Conservation (phyloP, 2,888 invertebrate genomes). For the Cephus spinipes region DNA sequence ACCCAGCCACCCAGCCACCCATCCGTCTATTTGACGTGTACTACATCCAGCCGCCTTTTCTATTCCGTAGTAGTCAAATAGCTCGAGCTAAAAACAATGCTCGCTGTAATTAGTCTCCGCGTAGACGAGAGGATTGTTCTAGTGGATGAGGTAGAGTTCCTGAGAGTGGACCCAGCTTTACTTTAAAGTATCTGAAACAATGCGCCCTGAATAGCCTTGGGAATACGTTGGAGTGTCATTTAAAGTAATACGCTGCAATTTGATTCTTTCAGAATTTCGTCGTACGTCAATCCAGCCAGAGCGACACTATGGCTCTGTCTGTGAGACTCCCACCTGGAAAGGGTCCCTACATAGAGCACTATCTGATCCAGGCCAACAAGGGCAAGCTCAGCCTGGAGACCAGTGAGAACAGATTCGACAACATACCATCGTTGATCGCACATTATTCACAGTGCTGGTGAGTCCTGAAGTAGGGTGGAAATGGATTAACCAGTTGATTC, state of each 20-base stretch:
- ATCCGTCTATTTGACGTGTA: neutral
- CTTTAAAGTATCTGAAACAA: neutral
- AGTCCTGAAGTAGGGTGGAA: constrained; percentile 47
- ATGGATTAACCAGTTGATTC: neutral
- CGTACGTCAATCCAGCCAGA: constrained; percentile 93
- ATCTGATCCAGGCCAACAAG: constrained; percentile 88
- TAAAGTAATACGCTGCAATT: neutral
- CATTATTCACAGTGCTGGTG: constrained; percentile 94
- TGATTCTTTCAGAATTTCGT: constrained; percentile 84
- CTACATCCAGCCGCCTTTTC: neutral
- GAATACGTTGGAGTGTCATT: neutral
- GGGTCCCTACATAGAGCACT: constrained; percentile 95
- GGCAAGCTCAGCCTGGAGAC: constrained; percentile 91
- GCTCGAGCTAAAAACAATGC: constrained; percentile 49
- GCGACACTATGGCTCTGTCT: constrained; percentile 94
- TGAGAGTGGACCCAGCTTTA: neutral
- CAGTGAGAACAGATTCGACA: constrained; percentile 92
- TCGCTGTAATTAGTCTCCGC: constrained; percentile 49
- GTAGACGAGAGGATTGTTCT: neutral
- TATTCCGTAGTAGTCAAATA: constrained; percentile 18
- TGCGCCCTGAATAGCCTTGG: neutral
- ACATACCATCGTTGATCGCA: constrained; percentile 91
- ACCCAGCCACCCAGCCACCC: neutral
- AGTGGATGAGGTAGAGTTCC: neutral
- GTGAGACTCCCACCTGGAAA: constrained; percentile 89